Base-by-base conservation (phyloP, 2,113 vertebrate genomes). In the Corythaixoides concolor region DNA sequence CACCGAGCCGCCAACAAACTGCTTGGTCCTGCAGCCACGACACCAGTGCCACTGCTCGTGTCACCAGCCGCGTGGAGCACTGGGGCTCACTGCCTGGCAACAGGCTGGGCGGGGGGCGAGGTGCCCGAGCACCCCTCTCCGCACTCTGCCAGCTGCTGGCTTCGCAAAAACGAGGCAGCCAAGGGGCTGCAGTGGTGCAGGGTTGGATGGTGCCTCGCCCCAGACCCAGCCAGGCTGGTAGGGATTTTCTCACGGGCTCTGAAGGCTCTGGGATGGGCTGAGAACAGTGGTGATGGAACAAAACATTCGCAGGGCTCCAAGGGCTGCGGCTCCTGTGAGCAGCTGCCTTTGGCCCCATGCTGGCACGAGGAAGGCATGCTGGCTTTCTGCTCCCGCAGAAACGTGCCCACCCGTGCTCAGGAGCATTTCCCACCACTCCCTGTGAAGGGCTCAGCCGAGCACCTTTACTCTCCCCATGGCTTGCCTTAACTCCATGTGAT, bases 401-500 rank as follows among this genome's bases (percentile, higher is more conserved):
- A 84, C 9, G 58, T 39, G 85, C 90, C 74, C 16, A 16, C 94
- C 69, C 56, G 73, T 85, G 66, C 76, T 47, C 24, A 17, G 24
- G 15, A 52, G 21, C 7, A 67, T 95, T 82, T 78, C 22, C 62
- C 8, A 53, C 11, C 24, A 13, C 45, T 74, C 93, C 35, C 79
- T 43, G 35, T 24, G 53, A 76, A 96, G 96, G 79, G 58, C 64
- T 83, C 62, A 70, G 89, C 79, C 13, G 10, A 94, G 93, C 9
- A 64, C 70, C 94, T 97, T 96, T 84, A 90, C 95, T 91, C 77
- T 88, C 88, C 76, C 45, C 85, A 83, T 20, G 90, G 97, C 96
- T 97, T 90, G 88, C 93, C 96, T 96, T 97, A 94, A 94, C 85
- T 97, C 14, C 1, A 27, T 90, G 28, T 79, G 77, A 92, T 66